Evolutionary conservation across 1,140 invertebrate species (phyloP), one percentile per base, ranked within the genome.

Genomic region (Drosophila pruinosa): DNA sequence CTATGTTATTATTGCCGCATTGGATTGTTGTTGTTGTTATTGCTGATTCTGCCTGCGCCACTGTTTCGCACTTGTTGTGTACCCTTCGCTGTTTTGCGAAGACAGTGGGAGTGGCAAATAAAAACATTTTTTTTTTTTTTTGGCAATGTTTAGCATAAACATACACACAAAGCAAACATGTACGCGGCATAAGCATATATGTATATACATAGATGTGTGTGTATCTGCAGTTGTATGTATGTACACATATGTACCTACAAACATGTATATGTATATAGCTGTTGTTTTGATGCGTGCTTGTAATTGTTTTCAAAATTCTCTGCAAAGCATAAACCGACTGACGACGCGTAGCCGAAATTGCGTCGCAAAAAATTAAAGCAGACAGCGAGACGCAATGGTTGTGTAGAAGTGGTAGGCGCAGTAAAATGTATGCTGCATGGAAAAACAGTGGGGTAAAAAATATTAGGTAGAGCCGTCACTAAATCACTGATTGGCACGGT

Each of bases 11-110:
- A 78, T 86, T 85, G 76, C 72, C 62, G 67, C 63, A 62, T 75
- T 69, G 52, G 61, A 31, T 73, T 73, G 45, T 72, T 75, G 43
- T 57, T 68, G 12, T 39, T 50, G 34, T 19, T 41, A 43, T 64
- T 45, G 61, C 15, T 12, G 47, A 39, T 62, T 48, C 45, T 63
- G 21, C 31, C 50, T 62, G 31, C 26, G 26, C 52, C 39, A 36
- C 34, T 52, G 63, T 78, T 73, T 83, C 77, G 80, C 75, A 85
- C 82, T 85, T 88, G 82, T 85, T 88, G 78, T 88, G 72, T 56
- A 26, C 57, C 50, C 56, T 34, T 26, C 21, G 2, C 24, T 3
- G n/a, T 34, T 7, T 38, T 56, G 26, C 47, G 26, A 26, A 15
- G 5, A 2, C 22, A 48, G n/a, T n/a, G n/a, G 14, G n/a, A 48